Evolutionary conservation across 2,797 vertebrate genomes (phyloP), one percentile per base, ranked within the genome.

Genomic region (Sebastes paucispinis): DNA sequence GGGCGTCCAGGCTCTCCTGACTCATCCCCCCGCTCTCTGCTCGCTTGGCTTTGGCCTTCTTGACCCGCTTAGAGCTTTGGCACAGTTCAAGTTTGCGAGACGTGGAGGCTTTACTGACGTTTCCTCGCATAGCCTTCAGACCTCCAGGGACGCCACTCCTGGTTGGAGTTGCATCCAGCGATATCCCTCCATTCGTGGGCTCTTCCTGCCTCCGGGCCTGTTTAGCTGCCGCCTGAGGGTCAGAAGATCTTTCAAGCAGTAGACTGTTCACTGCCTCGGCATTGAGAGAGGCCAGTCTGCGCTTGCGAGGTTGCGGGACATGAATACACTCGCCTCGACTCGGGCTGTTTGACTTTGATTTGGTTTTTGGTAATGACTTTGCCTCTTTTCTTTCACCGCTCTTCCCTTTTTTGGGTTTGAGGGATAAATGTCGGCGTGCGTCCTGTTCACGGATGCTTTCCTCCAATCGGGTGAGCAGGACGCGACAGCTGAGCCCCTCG

Each of bases 201-300:
- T 93, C 94, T 8, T 93, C 92, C 36, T 86, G 93, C 77, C 93
- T 94, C 52, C 92, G 94, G 81, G 93, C 82, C 73, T 91, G 89
- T 87, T 93, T 95, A 68, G 93, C 87, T 10, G 91, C 85, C 1
- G 81, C 84, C 64, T 94, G 93, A 34, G 93, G 86, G 5, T 97
- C 97, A 0, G 95, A 95, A 2, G 87, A 47, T 75, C 97, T 96
- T 79, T 98, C 98, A 1, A 99, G 96, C 25, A 99, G 95, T 16
- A 99, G 92, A 79, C 97, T 98, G 93, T 99, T 99, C 24, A 99
- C 97, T 0, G 98, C 98, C 92, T 99, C 98, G 0, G 98, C 98
- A 0, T 99, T 99, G 52, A 99, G 96, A 13, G 98, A 99, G 47
- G 98, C 98, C 77, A 99, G 91, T 7, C 98, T 94, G 32, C 98